phyloP scores from a whole-genome alignment of 2,113 vertebrate genomes.

The Lucifuga dentata region DNA sequence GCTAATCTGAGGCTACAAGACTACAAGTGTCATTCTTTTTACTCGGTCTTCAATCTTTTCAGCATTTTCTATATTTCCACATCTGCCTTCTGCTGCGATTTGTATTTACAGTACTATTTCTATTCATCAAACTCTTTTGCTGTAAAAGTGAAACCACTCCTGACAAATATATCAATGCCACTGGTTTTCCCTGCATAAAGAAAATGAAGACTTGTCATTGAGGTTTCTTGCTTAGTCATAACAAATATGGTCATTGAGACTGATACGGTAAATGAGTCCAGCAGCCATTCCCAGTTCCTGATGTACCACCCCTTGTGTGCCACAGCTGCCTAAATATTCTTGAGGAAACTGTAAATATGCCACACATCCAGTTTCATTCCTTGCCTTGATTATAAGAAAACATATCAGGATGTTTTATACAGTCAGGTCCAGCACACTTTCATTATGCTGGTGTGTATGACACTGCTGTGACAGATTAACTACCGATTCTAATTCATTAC shows the following conservation, averaged over 20 bases:
- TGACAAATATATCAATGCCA: conserved; percentile 12
- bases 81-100: conserved; percentile 17
- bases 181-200: neutral
- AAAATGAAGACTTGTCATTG: neutral
- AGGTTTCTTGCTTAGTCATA: neutral
- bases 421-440: neutral
- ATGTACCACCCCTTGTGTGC: neutral
- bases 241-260: neutral
- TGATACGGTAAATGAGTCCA: neutral
- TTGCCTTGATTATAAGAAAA: conserved; percentile 4
- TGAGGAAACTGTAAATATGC: neutral
- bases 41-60: no score
- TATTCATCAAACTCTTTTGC: conserved; percentile 5
- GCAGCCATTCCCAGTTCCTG: neutral
- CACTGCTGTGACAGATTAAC: conserved; percentile 38
- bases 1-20: conserved; percentile 65
- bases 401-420: conserved; percentile 1
- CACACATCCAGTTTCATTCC: conserved; percentile 9
- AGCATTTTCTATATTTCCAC: conserved; percentile 7
- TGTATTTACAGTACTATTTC: neutral
- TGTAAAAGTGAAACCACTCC: conserved; percentile 2
- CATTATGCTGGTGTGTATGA: conserved; percentile 17
- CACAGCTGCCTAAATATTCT: neutral
- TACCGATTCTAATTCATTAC: conserved; percentile 39
- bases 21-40: conserved; percentile 43